These are phyloP conservation scores for Petrolisthes manimaculis DNA, from an alignment of 2,888 invertebrate species.

Conservation along the genomic window DNA sequence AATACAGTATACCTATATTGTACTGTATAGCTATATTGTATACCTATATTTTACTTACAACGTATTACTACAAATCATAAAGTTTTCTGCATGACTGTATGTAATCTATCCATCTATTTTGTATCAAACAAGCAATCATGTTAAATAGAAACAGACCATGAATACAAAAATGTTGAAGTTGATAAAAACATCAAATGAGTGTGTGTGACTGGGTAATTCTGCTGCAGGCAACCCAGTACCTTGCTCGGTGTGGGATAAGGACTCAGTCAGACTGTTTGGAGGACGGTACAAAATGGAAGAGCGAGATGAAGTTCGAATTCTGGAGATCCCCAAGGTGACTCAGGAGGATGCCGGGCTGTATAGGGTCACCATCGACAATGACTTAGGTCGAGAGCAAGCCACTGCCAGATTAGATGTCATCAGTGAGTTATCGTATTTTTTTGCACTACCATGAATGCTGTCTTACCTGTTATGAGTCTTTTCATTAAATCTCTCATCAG, in stretches of 20 bases:
- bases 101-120: not conserved
- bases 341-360: conserved; percentile 87
- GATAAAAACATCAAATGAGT: not conserved
- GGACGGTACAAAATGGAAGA: conserved; percentile 80
- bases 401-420: conserved; percentile 87
- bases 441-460: not conserved
- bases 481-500: too few relatives aligned
- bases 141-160: not conserved
- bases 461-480: too few relatives aligned
- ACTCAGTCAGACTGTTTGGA: conserved; percentile 75
- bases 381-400: conserved; percentile 85
- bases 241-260: conserved; percentile 85
- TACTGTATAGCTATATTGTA: too few relatives aligned
- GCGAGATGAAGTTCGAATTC: conserved; percentile 82
- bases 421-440: conserved; percentile 71
- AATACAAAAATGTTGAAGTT: not conserved
- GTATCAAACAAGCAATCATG: not conserved
- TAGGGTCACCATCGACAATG: conserved; percentile 82
- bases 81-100: too few relatives aligned
- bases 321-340: conserved; percentile 84
- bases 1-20: too few relatives aligned
- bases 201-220: not conserved
- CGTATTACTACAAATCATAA: too few relatives aligned
- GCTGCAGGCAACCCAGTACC: conserved; percentile 68
- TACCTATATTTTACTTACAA: too few relatives aligned